Evolutionary conservation across 2,888 invertebrate genomes (phyloP), one percentile per base, ranked within the genome.

Genomic region (Tillus elongatus): DNA sequence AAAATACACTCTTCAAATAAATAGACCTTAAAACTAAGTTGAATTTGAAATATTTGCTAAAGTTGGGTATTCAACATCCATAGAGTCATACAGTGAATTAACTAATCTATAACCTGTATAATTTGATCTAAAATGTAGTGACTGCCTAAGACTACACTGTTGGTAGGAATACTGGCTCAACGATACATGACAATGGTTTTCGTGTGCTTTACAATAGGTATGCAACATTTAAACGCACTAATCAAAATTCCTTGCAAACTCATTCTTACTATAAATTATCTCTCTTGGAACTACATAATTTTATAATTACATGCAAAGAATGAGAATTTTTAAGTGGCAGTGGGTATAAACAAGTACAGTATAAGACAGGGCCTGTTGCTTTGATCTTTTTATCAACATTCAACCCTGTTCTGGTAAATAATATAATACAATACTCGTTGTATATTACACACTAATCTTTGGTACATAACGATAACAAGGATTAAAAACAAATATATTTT

Each of bases 61-160:
- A n/a, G n/a, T n/a, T n/a, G n/a, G n/a, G n/a, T n/a, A n/a, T n/a
- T n/a, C n/a, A n/a, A n/a, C n/a, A n/a, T n/a, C n/a, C n/a, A n/a
- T n/a, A 49, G 53, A 51, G 54, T 39, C 41, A 13, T 35, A 36
- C 47, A 11, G 8, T 6, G 8, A 6, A 29, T 4, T 4, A 47
- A 47, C 55, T 54, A 54, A 36, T 45, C 51, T 54, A 53, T 30
- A 50, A 54, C 53, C 56, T 57, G 55, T 50, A 56, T 51, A 61
- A 60, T 63, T 62, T 60, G 59, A 61, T 59, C 62, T 63, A 64
- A 46, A 62, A 57, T 56, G 52, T 60, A 62, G 60, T 64, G 63
- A 63, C 62, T 63, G 30, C 47, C 48, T 54, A 56, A 58, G 54
- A 52, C 50, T 53, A 50, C 49, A 47, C 46, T 51, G 50, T 52